Evolutionary conservation across 2,888 invertebrate species (phyloP).

Genomic region (Eudemis profundana): DNA sequence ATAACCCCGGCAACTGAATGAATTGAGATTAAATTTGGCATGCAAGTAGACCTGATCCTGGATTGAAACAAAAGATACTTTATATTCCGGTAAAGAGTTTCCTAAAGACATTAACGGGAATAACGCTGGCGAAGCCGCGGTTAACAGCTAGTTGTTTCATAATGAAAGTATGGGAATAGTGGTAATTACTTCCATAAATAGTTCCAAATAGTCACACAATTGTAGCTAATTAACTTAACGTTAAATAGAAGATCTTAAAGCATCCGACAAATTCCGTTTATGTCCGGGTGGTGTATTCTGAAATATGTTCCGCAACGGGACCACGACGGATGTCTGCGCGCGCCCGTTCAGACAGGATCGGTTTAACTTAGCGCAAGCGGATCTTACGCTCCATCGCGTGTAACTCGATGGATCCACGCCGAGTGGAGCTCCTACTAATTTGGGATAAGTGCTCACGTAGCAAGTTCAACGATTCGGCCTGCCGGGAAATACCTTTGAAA

Average conservation of each 20-base stretch:
- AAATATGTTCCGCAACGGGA: conserved; percentile 46
- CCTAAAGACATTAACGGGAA: no score
- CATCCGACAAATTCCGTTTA: conserved; percentile 34
- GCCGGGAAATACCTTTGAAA: conserved; percentile 66
- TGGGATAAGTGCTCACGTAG: conserved; percentile 77
- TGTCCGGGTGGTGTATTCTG: conserved; percentile 30
- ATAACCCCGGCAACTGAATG: no score
- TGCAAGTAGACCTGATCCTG: no score
- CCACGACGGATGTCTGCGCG: conserved; percentile 56
- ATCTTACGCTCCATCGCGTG: conserved; percentile 69
- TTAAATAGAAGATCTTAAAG: conserved; percentile 19
- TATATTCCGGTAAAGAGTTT: no score
- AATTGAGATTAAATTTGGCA: no score
- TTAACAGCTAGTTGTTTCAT: no score
- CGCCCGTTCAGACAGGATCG: conserved; percentile 61
- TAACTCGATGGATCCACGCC: conserved; percentile 58
- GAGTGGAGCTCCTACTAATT: conserved; percentile 69
- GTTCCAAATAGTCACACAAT: conserved; percentile 27
- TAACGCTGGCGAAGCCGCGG: no score
- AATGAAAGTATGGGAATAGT: no score
- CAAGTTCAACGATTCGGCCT: conserved; percentile 63
- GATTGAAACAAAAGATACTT: no score
- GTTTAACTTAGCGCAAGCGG: conserved; percentile 66
- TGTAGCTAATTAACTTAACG: conserved; percentile 6
- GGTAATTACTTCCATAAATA: no score